Percentiles rank a stretch among this genome's conserved stretches.
phyloP scores from a whole-genome alignment of 2,797 vertebrate species.

The Galagoides demidoff region DNA sequence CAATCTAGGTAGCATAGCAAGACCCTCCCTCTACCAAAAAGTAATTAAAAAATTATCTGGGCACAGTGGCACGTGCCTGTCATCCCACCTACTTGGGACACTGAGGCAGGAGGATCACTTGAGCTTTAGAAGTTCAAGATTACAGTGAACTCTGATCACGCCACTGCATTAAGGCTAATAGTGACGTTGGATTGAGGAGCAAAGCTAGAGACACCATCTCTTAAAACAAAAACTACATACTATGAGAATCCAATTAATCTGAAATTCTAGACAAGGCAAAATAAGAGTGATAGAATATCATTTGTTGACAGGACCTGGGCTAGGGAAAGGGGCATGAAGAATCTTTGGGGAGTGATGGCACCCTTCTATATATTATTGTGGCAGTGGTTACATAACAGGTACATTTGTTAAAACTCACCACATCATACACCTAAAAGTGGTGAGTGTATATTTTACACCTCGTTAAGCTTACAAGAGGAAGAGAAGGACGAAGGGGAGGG shows the following conservation, averaged over 20 bases:
- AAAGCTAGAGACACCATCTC: background rate
- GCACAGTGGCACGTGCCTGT: background rate
- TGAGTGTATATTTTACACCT: conserved; percentile 5
- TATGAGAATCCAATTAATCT: background rate
- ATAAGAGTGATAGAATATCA: background rate
- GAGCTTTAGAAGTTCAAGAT: background rate
- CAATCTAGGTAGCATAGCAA: background rate
- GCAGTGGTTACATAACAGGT: background rate
- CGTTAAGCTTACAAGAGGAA: background rate
- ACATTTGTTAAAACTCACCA: background rate
- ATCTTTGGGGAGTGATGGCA: background rate
- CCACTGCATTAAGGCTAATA: background rate
- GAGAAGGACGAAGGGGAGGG: background rate
- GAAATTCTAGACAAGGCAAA: conserved; percentile 3
- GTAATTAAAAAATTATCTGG: background rate
- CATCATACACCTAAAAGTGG: background rate
- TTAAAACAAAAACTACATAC: background rate
- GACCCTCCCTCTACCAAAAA: background rate
- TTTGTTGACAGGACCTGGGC: background rate
- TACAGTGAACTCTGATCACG: background rate
- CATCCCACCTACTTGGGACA: background rate
- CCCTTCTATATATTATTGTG: background rate
- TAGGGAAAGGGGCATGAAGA: background rate
- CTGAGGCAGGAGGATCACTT: background rate
- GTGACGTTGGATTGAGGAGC: too few species aligned